Base-by-base conservation (phyloP, 1,140 invertebrate species). In the Gryon sp. region DNA sequence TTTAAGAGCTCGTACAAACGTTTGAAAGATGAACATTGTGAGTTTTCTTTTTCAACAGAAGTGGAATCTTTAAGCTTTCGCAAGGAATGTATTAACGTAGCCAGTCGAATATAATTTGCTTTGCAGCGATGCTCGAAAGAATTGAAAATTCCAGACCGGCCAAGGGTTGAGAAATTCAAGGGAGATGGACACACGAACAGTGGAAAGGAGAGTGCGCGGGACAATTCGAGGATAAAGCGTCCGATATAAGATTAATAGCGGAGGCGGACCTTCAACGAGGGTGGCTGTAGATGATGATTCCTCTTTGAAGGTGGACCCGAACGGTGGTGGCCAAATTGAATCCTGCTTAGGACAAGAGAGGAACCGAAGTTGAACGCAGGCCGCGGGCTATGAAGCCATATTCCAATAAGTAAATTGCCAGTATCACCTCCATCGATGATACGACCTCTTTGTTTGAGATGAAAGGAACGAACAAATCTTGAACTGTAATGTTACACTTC, bases 191-290 rank as follows among this genome's bases (percentile, higher is more conserved):
- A 22, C 1, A 19, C 19, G 53, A 20, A 12, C 11, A n/a, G n/a
- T n/a, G n/a, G n/a, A n/a, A n/a, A n/a, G 59, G 36, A 18, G 45
- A 52, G 55, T 48, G 43, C 14, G 32, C 36, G 65, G 62, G 78
- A 62, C 15, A 43, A 50, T 34, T 57, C 69, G 75, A 62, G 86
- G 84, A 88, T 89, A 89, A 88, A 88, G 80, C 85, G 85, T 82
- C 83, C 87, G 86, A 89, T 89, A 87, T 87, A 88, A 89, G 88
- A 89, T 89, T 89, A 89, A 89, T 88, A 87, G 86, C 83, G 77
- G 78, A 86, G 76, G 83, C 75, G 68, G 68, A 79, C 78, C 76
- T 77, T 68, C 62, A 73, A 79, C 79, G 70, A 83, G 84, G 82
- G 83, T 80, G 77, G 80, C 77, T 77, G 76, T 69, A 79, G 80